A percentile compares a stretch with the other conserved stretches of the same genome.
These are phyloP conservation scores for Colostygia pectinataria DNA, from an alignment of 2,888 invertebrate species.

Conservation along the genomic window DNA sequence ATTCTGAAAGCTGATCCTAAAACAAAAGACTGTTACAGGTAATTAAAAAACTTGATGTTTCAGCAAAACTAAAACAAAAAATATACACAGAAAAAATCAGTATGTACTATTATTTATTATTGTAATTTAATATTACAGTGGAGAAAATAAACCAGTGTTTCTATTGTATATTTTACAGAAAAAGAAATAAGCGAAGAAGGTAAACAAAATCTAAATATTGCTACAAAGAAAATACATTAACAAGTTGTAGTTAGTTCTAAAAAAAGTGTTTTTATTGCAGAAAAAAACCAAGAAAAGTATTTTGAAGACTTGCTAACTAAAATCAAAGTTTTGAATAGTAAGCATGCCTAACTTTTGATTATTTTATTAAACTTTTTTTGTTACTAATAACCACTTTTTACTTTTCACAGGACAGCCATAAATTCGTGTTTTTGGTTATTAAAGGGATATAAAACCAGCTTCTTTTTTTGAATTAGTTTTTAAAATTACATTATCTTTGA, in stretches of 20 bases:
- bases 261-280: slow-evolving; percentile 33
- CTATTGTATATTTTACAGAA: slow-evolving; percentile 35
- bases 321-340: slow-evolving; percentile 26
- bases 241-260: too few species aligned
- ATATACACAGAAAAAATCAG: slow-evolving; percentile 33
- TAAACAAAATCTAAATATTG: slow-evolving; percentile 34
- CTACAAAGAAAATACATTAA: too few species aligned
- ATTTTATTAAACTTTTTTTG: too few species aligned
- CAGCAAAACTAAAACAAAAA: slow-evolving; percentile 35
- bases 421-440: too few species aligned
- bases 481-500: too few species aligned
- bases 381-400: too few species aligned
- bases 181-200: slow-evolving; percentile 50
- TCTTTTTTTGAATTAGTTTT: too few species aligned
- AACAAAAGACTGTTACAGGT: too few species aligned
- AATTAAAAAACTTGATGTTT: slow-evolving; percentile 8
- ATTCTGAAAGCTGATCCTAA: not conserved
- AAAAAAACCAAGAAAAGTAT: slow-evolving; percentile 38
- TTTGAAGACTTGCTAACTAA: slow-evolving; percentile 31
- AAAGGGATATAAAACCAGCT: too few species aligned
- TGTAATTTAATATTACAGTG: not conserved
- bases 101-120: slow-evolving; percentile 32
- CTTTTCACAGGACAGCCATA: not conserved
- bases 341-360: not conserved
- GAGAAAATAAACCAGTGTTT: not conserved